A percentile compares a stretch with the other conserved stretches of the same genome.
phyloP scores from a whole-genome alignment of 2,888 invertebrate species.

The Drosophila neonasuta region DNA sequence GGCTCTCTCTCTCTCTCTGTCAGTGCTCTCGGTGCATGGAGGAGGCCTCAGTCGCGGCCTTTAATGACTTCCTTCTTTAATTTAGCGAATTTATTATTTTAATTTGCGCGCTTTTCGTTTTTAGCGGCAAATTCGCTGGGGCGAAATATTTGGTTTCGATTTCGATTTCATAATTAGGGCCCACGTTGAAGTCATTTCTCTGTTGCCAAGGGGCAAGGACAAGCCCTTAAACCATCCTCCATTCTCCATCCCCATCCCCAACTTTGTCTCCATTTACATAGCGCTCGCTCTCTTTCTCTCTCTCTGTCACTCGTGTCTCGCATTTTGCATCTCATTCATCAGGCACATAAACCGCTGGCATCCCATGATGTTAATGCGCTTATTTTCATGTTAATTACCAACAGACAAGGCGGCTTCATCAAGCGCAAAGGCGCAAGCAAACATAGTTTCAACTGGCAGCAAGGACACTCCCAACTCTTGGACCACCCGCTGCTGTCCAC shows the following conservation, averaged over 20 bases:
- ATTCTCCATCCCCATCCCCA: background rate
- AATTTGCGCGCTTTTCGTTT: slow-evolving; percentile 69
- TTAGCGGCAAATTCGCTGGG: slow-evolving; percentile 32
- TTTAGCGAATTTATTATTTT: slow-evolving; percentile 75
- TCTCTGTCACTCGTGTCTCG: background rate
- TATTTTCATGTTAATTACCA: slow-evolving; percentile 75
- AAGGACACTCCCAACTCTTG: slow-evolving; percentile 10
- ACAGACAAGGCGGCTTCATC: slow-evolving; percentile 56
- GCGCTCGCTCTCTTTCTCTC: background rate
- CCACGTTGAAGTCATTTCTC: slow-evolving; percentile 33
- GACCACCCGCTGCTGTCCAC: slow-evolving; percentile 28
- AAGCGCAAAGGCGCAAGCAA: slow-evolving; percentile 20
- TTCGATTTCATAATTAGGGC: slow-evolving; percentile 66
- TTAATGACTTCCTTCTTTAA: slow-evolving; percentile 71
- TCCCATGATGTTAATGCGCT: slow-evolving; percentile 67
- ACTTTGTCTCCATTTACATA: background rate
- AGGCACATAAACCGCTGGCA: slow-evolving; percentile 45
- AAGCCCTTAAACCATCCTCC: slow-evolving; percentile 28
- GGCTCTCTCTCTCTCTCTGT: slow-evolving; percentile 28
- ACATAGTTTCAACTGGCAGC: slow-evolving; percentile 37
- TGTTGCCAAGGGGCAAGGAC: slow-evolving; percentile 42
- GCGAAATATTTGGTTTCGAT: slow-evolving; percentile 57
- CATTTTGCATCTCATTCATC: slow-evolving; percentile 28
- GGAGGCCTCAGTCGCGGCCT: slow-evolving; percentile 30
- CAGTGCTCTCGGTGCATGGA: slow-evolving; percentile 24